Conservation (phyloP, 2,113 vertebrate species). For the Poecile atricapillus region DNA sequence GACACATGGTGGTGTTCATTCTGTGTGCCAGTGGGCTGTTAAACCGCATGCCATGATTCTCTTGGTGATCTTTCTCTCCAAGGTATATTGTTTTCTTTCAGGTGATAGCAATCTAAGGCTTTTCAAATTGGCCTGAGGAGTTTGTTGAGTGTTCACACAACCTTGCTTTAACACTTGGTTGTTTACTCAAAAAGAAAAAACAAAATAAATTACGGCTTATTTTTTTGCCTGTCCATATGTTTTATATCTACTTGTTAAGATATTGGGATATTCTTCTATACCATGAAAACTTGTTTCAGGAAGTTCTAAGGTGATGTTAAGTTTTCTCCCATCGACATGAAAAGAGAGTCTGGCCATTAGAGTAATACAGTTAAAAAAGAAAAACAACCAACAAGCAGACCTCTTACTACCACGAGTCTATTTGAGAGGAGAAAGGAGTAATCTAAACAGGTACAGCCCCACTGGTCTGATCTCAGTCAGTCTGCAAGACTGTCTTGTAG, state of each 20-base stretch:
- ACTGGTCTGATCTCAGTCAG: background rate
- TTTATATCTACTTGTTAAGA: background rate
- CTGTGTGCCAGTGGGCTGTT: background rate
- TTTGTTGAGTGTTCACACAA: background rate
- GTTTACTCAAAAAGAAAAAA: background rate
- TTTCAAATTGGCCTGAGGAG: background rate
- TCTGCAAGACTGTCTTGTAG: background rate
- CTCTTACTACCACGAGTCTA: background rate
- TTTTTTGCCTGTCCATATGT: background rate
- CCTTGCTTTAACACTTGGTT: background rate
- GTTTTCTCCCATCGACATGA: background rate
- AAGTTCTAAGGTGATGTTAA: background rate
- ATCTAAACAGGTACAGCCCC: background rate
- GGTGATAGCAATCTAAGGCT: background rate
- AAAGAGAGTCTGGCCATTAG: background rate
- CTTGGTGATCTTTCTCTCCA: background rate
- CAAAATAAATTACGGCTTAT: background rate
- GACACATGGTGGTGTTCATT: fast-evolving
- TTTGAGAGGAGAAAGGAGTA: background rate
- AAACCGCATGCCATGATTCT: background rate
- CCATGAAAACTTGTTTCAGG: background rate
- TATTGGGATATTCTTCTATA: background rate
- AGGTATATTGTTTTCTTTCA: background rate
- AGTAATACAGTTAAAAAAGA: background rate
- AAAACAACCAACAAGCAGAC: background rate